Evolutionary conservation across 2,113 vertebrate genomes (phyloP).

Genomic region (Tragelaphus scriptus): DNA sequence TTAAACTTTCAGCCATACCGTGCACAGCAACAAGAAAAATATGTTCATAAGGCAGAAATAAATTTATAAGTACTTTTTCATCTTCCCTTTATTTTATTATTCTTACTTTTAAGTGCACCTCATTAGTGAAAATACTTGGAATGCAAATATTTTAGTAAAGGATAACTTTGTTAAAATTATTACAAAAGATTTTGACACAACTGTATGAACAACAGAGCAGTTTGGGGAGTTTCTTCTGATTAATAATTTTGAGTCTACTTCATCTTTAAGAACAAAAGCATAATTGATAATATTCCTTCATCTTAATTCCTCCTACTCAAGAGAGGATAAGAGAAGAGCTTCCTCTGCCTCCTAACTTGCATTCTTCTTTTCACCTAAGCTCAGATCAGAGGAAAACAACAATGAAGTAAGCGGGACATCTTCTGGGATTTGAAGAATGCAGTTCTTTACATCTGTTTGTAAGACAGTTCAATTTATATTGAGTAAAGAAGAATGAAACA

Average conservation of each 20-base stretch:
- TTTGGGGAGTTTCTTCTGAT: conserved; percentile 40
- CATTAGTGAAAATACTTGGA: conserved; percentile 52
- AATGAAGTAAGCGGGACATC: not conserved
- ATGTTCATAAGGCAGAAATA: conserved; percentile 49
- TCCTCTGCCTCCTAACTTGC: not conserved
- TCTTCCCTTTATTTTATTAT: conserved; percentile 42
- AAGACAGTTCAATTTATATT: not conserved
- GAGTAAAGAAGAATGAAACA: not conserved
- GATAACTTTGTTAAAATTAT: conserved; percentile 58
- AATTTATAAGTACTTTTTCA: conserved; percentile 52
- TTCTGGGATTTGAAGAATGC: conserved; percentile 17
- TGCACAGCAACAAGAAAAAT: conserved; percentile 59
- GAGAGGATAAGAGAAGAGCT: not conserved
- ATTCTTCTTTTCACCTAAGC: not conserved
- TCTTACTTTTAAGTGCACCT: conserved; percentile 49
- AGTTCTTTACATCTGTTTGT: conserved; percentile 18
- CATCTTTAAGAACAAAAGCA: conserved; percentile 58
- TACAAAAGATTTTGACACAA: conserved; percentile 52
- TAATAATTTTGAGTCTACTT: conserved; percentile 44
- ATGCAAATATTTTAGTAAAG: conserved; percentile 54
- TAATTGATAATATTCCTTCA: conserved; percentile 53
- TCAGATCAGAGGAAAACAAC: conserved; percentile 18
- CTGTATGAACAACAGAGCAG: not conserved
- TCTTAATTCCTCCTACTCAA: conserved; percentile 50
- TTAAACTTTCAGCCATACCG: conserved; percentile 30